Percentiles rank a stretch among this genome's conserved stretches.
Evolutionary conservation across 2,113 vertebrate genomes (phyloP).

Genomic region (Oncorhynchus kisutch): DNA sequence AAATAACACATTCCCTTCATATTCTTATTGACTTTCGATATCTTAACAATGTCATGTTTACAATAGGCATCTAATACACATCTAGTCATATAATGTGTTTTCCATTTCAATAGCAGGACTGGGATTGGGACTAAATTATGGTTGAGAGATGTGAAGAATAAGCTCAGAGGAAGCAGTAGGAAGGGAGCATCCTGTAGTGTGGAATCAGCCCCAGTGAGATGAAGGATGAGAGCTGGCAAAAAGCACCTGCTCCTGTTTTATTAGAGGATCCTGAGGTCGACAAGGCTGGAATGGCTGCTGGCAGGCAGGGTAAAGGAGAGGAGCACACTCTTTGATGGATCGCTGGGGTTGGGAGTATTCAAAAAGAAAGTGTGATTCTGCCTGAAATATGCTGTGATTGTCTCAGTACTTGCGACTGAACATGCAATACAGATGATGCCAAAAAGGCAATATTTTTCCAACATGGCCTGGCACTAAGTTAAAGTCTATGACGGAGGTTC

Average conservation of each 20-base stretch:
- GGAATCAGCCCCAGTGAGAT: neutral
- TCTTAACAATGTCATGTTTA: neutral
- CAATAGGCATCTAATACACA: neutral
- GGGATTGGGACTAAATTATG: neutral
- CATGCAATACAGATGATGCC: conserved; percentile 9
- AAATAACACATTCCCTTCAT: no score
- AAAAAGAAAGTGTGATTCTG: neutral
- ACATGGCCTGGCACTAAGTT: conserved; percentile 2
- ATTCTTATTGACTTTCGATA: neutral
- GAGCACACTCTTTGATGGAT: neutral
- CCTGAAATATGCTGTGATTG: conserved; percentile 10
- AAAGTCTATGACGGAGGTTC: conserved; percentile 1
- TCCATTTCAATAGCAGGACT: neutral
- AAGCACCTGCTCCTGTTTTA: conserved; percentile 7
- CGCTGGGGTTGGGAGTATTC: neutral
- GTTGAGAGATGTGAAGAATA: neutral
- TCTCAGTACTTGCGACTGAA: neutral
- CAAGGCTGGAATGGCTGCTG: neutral
- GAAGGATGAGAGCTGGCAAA: neutral
- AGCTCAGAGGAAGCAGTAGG: neutral
- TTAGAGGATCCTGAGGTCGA: neutral
- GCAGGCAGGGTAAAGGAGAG: neutral
- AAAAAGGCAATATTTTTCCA: neutral
- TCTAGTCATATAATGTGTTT: neutral
- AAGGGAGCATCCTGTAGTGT: neutral